phyloP scores from a whole-genome alignment of 2,888 invertebrate species.

The Scaptomyza flava region DNA sequence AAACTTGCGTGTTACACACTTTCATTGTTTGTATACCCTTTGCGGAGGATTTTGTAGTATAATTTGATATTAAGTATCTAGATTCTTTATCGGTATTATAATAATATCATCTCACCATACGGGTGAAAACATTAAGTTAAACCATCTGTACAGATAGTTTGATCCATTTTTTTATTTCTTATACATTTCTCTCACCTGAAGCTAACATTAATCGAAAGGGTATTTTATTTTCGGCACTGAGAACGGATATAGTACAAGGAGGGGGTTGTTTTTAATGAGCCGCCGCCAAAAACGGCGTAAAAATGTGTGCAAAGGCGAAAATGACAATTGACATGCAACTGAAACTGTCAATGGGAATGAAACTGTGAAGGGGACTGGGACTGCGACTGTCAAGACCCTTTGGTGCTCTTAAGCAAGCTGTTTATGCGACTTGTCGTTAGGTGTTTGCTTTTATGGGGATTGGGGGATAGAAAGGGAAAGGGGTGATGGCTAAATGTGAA shows the following conservation, averaged over 20 bases:
- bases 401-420: slow-evolving; percentile 21
- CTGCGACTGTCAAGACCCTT: slow-evolving; percentile 17
- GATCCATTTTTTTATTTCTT: no score
- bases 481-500: background rate
- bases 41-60: background rate
- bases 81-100: no score
- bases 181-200: no score
- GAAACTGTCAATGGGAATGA: slow-evolving; percentile 6
- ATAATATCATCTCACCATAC: no score
- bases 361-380: background rate
- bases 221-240: background rate
- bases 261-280: slow-evolving; percentile 47
- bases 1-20: slow-evolving; percentile 40
- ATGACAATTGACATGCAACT: slow-evolving; percentile 73
- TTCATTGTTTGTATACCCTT: slow-evolving; percentile 1
- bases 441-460: slow-evolving; percentile 7
- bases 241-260: background rate
- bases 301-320: slow-evolving; percentile 50
- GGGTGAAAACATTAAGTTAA: no score
- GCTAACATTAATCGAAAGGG: no score
- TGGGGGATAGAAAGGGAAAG: background rate
- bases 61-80: background rate
- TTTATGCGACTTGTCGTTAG: slow-evolving; percentile 29
- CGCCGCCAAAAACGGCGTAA: slow-evolving; percentile 27
- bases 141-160: no score